Base-by-base conservation (phyloP, 2,797 vertebrate species). In the Echeneis naucrates region DNA sequence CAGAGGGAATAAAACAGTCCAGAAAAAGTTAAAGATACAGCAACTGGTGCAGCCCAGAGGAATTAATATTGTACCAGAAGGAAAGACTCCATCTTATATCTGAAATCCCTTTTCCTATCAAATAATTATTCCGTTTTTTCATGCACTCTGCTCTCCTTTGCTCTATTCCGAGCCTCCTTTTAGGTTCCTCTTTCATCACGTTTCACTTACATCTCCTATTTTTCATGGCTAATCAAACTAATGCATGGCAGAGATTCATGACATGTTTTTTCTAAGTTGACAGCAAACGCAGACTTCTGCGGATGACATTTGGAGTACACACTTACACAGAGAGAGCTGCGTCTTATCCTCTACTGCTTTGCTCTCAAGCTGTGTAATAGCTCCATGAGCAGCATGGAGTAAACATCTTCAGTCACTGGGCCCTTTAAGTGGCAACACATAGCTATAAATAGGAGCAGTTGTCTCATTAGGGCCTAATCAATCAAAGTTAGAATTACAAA, bases 11-110 rank as follows among this genome's bases (percentile, higher is more conserved):
- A 78, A 84, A 81, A 76, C 66, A 77, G 81, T 72, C 80, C 59
- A 5, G 50, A 73, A 77, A 89, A 82, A 81, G 74, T 85, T 84
- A 48, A 81, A 85, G 89, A 85, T 79, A 82, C 50, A 38, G 75
- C 83, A 83, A 87, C 81, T 80, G 75, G 81, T 78, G 78, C 67
- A 82, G 77, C 80, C 72, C 8, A 13, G n/a, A 85, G 84, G 63
- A 82, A 83, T 74, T 62, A 68, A 73, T 80, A 57, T 60, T 33
- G 33, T 48, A 63, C 72, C 54, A 58, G 53, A 85, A 66, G 56
- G 47, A 64, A 37, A 48, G 21, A 44, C 61, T 42, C 45, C 37
- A 51, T 68, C 53, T 77, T 56, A 55, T 16, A 40, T 50, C 68
- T 32, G 48, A 56, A 48, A 71, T 64, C 21, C 51, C 37, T 33